These are phyloP conservation scores for Yponomeuta evonymella DNA, from an alignment of 2,888 invertebrate genomes.

Conservation along the genomic window DNA sequence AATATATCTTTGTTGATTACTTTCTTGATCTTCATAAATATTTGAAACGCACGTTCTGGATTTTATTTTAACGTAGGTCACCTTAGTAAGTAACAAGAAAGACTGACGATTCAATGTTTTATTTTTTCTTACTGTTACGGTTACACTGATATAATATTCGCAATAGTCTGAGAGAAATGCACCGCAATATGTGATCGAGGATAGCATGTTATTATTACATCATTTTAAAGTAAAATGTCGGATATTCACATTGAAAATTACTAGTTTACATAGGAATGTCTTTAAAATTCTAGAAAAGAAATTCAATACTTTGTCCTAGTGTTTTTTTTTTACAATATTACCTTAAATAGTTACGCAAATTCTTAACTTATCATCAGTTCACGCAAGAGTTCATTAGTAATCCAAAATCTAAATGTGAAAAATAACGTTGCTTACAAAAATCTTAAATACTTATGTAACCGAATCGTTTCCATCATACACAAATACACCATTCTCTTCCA, in stretches of 20 bases:
- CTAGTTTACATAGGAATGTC: neutral
- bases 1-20: conserved; percentile 64
- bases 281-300: neutral
- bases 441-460: neutral
- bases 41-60: conserved; percentile 54
- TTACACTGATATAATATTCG: neutral
- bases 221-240: neutral
- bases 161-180: neutral
- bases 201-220: neutral
- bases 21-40: conserved; percentile 73
- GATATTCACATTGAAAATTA: neutral
- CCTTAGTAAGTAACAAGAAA: neutral
- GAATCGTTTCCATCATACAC: neutral
- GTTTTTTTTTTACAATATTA: neutral
- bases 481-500: too few relatives aligned
- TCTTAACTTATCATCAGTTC: neutral
- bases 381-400: neutral
- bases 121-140: neutral
- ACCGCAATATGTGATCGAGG: neutral
- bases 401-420: neutral
- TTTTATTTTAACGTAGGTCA: conserved; percentile 27
- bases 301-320: neutral
- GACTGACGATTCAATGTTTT: neutral
- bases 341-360: neutral
- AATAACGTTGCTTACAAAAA: neutral